Evolutionary conservation across 2,797 vertebrate genomes (phyloP), one percentile per base, ranked within the genome.

Genomic region (Eospalax fontanierii): DNA sequence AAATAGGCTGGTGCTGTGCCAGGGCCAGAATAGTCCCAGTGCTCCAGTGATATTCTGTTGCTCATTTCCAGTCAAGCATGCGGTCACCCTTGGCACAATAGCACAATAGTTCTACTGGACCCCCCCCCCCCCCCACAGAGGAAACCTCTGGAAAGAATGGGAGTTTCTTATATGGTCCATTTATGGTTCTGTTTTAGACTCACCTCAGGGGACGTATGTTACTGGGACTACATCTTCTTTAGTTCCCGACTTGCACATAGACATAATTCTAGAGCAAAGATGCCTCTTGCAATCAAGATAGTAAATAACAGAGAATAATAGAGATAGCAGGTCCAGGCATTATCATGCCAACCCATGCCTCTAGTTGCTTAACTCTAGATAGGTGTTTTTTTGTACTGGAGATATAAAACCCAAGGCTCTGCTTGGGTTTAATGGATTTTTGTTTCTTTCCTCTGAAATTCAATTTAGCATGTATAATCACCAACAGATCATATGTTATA

Each of bases 351-450:
- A 26, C 12, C 54, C 40, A 63, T 24, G 6, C 28, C 38, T 50
- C 70, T 43, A 86, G 40, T 19, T 76, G 28, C 43, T 78, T 43
- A 57, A 14, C 70, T 59, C 33, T 33, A 50, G 59, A 66, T 79
- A 6, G 46, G n/a, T n/a, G n/a, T n/a, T n/a, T n/a, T n/a, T n/a
- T n/a, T 50, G 46, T 57, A 84, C 63, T 78, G n/a, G 83, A 9
- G 28, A 8, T 33, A 4, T 63, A 43, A 43, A 74, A 28, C 57
- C 15, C n/a, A 68, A 61, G 38, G 35, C 66, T 16, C 54, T 63
- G 83, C 18, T 83, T 63, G 61, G 21, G 30, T 71, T 88, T 70
- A 95, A 63, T 63, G 35, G 24, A 95, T 66, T 68, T 89, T 22
- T 80, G 28, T 86, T 92, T 83, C 81, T 75, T 68, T 22, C 63